phyloP scores from a whole-genome alignment of 1,140 invertebrate species.

The Seison nebaliae region DNA sequence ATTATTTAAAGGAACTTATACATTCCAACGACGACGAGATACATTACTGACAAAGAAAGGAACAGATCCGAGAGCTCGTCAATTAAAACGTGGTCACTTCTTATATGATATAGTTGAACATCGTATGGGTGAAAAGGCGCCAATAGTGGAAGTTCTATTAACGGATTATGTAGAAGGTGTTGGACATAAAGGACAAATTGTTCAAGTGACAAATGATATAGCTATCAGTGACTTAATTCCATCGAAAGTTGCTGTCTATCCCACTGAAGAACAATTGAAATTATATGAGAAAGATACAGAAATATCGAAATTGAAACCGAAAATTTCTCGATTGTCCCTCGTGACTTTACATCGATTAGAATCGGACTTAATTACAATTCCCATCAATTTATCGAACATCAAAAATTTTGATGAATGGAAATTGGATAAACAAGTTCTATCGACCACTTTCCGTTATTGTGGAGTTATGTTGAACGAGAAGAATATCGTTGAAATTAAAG shows the following conservation, averaged over 20 bases:
- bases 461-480: no score
- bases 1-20: no score
- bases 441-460: no score
- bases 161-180: conserved; percentile 12
- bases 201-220: conserved; percentile 1
- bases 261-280: conserved; percentile 7
- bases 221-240: conserved; percentile 10
- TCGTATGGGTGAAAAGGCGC: conserved; percentile 6
- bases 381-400: no score
- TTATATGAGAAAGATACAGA: conserved; percentile 6
- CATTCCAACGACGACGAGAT: no score
- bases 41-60: no score
- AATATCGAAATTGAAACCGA: background rate
- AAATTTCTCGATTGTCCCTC: conserved; percentile 12
- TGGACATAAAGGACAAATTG: conserved; percentile 11
- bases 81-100: conserved; percentile 7
- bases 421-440: no score
- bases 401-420: no score
- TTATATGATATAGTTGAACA: conserved; percentile 6
- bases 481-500: no score
- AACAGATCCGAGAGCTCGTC: background rate
- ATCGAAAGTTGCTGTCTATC: conserved; percentile 8
- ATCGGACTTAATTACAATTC: no score
- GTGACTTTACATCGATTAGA: no score
- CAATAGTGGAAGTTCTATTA: conserved; percentile 4